Evolutionary conservation across 2,888 invertebrate species (phyloP).

Genomic region (Branchipolynoe longqiensis): DNA sequence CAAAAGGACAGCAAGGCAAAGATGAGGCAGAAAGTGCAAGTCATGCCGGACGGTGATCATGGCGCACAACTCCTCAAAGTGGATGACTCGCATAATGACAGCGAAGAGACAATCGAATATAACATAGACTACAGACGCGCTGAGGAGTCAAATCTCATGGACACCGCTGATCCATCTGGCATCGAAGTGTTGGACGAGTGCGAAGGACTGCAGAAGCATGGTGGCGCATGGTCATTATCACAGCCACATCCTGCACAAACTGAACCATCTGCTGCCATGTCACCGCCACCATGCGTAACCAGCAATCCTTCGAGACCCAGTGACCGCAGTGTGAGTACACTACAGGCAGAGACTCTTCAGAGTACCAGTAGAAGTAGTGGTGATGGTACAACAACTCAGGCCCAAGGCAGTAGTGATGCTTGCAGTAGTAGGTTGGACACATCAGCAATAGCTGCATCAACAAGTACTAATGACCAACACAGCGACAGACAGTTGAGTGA

Average conservation of each 20-base stretch:
- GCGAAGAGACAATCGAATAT: slow-evolving; percentile 68
- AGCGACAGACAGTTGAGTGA: background rate
- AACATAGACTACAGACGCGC: slow-evolving; percentile 59
- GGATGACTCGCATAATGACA: slow-evolving; percentile 66
- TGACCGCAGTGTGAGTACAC: background rate
- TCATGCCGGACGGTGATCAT: slow-evolving; percentile 69
- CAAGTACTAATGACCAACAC: background rate
- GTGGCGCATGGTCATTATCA: background rate
- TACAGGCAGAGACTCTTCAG: too few species aligned
- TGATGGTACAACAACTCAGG: too few species aligned
- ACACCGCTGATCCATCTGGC: background rate
- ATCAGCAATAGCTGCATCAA: background rate
- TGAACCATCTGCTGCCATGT: background rate
- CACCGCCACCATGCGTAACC: background rate
- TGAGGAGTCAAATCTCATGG: slow-evolving; percentile 35
- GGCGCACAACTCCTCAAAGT: slow-evolving; percentile 69
- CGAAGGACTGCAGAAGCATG: background rate
- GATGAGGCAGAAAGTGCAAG: slow-evolving; percentile 64
- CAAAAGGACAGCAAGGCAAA: slow-evolving; percentile 16
- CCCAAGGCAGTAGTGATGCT: too few species aligned
- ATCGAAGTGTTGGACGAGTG: background rate
- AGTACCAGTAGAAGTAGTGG: too few species aligned
- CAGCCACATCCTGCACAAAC: background rate
- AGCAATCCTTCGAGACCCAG: background rate
- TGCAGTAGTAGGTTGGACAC: too few species aligned